Evolutionary conservation across 2,797 vertebrate genomes (phyloP).

Genomic region (Urophycis tenuis): DNA sequence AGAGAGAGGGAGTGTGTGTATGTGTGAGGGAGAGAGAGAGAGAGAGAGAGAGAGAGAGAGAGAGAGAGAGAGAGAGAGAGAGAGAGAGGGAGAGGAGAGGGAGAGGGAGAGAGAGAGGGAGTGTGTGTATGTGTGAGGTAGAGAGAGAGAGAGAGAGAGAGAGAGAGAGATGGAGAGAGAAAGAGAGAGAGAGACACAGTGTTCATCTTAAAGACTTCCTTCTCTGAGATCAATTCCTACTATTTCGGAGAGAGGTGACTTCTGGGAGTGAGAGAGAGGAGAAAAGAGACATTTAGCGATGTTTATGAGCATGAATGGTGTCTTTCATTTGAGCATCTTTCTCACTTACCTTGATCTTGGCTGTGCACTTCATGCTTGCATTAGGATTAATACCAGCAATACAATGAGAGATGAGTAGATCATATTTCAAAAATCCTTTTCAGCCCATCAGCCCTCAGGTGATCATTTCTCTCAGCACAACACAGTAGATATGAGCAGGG

Average conservation of each 20-base stretch:
- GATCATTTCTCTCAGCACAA: neutral
- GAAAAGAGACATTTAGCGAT: neutral
- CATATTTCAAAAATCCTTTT: neutral
- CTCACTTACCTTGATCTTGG: conserved; percentile 1
- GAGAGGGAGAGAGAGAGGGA: neutral
- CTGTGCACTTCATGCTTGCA: neutral
- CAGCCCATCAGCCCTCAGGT: neutral
- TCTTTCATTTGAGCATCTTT: neutral
- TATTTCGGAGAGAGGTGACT: neutral
- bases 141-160: too few relatives aligned
- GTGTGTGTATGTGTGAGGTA: too few relatives aligned
- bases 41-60: neutral
- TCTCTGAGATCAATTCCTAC: neutral
- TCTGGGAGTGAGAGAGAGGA: neutral
- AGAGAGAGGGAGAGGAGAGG: too few relatives aligned
- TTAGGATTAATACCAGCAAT: neutral
- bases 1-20: too few relatives aligned
- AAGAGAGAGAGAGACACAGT: neutral
- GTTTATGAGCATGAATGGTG: neutral
- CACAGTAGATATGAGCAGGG: too few relatives aligned
- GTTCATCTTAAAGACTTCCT: neutral
- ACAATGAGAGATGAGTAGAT: conserved; percentile 24
- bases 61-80: too few relatives aligned
- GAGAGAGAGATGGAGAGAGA: too few relatives aligned
- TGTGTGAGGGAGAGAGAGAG: neutral